Percentiles rank a stretch among this genome's conserved stretches.
Evolutionary conservation across 2,797 vertebrate genomes (phyloP).

Genomic region (Schizopygopsis pylzovi): DNA sequence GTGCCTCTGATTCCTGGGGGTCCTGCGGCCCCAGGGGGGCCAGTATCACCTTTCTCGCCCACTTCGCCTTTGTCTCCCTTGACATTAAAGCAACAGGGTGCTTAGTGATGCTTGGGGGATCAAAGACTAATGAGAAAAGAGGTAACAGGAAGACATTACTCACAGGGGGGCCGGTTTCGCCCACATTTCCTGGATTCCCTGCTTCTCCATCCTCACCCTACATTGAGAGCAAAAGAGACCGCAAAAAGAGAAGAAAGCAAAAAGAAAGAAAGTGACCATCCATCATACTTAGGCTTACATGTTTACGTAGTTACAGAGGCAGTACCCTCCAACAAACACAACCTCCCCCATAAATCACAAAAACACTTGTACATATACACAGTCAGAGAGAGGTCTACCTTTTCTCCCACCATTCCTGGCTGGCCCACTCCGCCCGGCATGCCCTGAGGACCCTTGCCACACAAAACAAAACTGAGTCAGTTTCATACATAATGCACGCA

Average conservation of each 20-base stretch:
- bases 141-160: slow-evolving; percentile 69
- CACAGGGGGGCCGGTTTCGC: slow-evolving; percentile 81
- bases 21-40: slow-evolving; percentile 85
- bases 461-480: slow-evolving; percentile 52
- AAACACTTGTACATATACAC: slow-evolving; percentile 21
- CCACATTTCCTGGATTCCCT: slow-evolving; percentile 83
- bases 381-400: slow-evolving; percentile 75
- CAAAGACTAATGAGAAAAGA: background rate
- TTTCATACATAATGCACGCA: slow-evolving; percentile 45
- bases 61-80: slow-evolving; percentile 87
- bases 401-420: slow-evolving; percentile 88
- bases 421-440: slow-evolving; percentile 86
- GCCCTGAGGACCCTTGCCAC: slow-evolving; percentile 81
- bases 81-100: background rate
- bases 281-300: slow-evolving; percentile 27
- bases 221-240: slow-evolving; percentile 30
- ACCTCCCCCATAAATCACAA: background rate
- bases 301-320: slow-evolving; percentile 17
- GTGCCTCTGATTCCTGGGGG: slow-evolving; percentile 86
- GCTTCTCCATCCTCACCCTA: slow-evolving; percentile 91
- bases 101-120: slow-evolving; percentile 8
- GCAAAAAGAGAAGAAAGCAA: slow-evolving; percentile 17
- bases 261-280: slow-evolving; percentile 22
- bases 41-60: slow-evolving; percentile 91
- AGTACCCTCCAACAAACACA: slow-evolving; percentile 19